Base-by-base conservation (phyloP, 2,797 vertebrate genomes). In the Tangara arthus region DNA sequence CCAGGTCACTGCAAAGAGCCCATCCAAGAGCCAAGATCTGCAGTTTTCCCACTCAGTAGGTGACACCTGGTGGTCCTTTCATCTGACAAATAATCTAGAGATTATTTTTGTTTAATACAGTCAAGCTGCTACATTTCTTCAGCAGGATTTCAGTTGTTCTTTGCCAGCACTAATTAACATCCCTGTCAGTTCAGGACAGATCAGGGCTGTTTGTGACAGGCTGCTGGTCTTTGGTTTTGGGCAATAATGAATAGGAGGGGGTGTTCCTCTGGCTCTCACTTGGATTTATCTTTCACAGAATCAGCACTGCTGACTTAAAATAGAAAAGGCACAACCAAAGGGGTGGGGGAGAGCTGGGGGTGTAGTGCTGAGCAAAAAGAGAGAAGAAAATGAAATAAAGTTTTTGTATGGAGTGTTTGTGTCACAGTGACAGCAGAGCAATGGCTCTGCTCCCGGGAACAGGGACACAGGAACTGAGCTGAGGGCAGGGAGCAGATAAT, bases 121-220 rank as follows among this genome's bases (percentile, higher is more conserved):
- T 68, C 34, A 63, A 16, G 35, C n/a, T 56, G 56, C n/a, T 20
- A 0, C 26, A 20, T n/a, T 82, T 30, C 56, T 35, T 70, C 24
- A 76, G 4, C 5, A 15, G 34, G 15, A 32, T 82, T 85, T 27
- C 22, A 23, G 28, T 60, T 79, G 63, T 87, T 82, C 32, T 90
- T 88, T 93, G 90, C 69, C 85, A 90, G 82, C 34, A 42, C 23
- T 66, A 34, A 75, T 57, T 81, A 70, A 10, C 71, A 66, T 35
- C 82, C 52, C 60, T 44, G 64, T 52, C 69, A 83, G 3, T 5
- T 42, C 16, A 21, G 81, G 78, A 66, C 64, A 73, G 19, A 66
- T 11, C 15, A 35, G 64, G 15, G 11, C 66, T 59, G 69, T 41
- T 83, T 39, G 24, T 78, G 49, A 64, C 28, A 22, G 41, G 39